A percentile compares a stretch with the other conserved stretches of the same genome.
These are phyloP conservation scores for Grantiella picta DNA, from an alignment of 2,113 vertebrate genomes.

Conservation along the genomic window DNA sequence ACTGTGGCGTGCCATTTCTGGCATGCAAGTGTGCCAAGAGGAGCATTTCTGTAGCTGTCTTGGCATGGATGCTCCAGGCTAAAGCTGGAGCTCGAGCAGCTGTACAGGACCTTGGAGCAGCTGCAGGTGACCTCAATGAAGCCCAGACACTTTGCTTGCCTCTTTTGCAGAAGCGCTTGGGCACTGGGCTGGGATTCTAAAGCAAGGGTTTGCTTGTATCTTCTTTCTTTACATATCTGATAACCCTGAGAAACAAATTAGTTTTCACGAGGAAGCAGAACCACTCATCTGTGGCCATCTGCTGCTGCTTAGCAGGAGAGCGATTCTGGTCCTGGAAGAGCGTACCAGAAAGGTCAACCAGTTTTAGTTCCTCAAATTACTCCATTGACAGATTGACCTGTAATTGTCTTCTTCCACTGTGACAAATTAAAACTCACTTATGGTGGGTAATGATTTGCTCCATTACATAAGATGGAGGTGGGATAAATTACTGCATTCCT, in stretches of 20 bases:
- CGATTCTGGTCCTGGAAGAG: background rate
- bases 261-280: background rate
- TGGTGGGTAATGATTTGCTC: background rate
- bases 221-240: background rate
- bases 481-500: background rate
- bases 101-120: background rate
- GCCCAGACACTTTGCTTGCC: background rate
- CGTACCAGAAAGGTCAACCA: background rate
- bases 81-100: rapidly evolving
- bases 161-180: background rate
- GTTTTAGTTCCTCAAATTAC: constrained; percentile 11
- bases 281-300: constrained; percentile 21
- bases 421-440: constrained; percentile 47
- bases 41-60: rapidly evolving
- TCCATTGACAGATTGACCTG: constrained; percentile 23
- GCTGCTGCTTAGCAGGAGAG: constrained; percentile 20
- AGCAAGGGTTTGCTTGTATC: background rate
- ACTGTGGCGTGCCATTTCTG: rapidly evolving
- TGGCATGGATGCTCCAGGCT: background rate
- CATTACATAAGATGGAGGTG: background rate
- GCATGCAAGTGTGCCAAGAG: rapidly evolving
- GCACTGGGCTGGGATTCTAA: background rate
- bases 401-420: constrained; percentile 1
- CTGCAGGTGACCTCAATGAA: rapidly evolving
- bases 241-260: background rate